Conservation (phyloP, 1,140 invertebrate genomes). For the Procambarus clarkii region DNA sequence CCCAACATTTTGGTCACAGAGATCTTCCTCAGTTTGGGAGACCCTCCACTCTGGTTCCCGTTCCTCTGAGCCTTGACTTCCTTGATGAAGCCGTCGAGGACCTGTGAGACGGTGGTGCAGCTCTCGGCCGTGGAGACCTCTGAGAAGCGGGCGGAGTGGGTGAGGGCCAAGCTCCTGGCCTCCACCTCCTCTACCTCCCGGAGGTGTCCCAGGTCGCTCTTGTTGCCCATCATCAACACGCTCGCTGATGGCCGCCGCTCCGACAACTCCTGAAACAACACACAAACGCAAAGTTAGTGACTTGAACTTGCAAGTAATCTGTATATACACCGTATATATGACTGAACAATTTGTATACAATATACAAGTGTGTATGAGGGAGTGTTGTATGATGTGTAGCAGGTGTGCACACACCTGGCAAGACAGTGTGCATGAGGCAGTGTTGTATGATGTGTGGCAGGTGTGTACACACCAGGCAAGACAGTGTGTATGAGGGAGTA, state of each 20-base stretch:
- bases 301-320: too few species aligned
- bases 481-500: too few species aligned
- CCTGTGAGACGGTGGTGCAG: conserved; percentile 83
- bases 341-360: too few species aligned
- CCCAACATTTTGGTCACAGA: conserved; percentile 87
- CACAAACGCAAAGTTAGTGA: neutral
- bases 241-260: conserved; percentile 36
- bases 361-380: too few species aligned
- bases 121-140: conserved; percentile 87
- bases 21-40: conserved; percentile 81
- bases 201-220: conserved; percentile 66
- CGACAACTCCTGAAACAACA: conserved; percentile 47
- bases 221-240: conserved; percentile 66
- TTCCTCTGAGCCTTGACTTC: conserved; percentile 77
- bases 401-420: too few species aligned
- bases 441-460: too few species aligned
- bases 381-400: too few species aligned
- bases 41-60: conserved; percentile 74
- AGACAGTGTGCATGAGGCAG: too few species aligned
- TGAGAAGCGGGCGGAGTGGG: conserved; percentile 83
- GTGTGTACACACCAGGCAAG: too few species aligned
- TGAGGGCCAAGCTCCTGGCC: conserved; percentile 81
- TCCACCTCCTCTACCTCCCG: conserved; percentile 74
- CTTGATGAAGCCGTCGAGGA: conserved; percentile 83
- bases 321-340: too few species aligned